These are phyloP conservation scores for Drosophila meridiana DNA, from an alignment of 2,888 invertebrate genomes.

Conservation along the genomic window DNA sequence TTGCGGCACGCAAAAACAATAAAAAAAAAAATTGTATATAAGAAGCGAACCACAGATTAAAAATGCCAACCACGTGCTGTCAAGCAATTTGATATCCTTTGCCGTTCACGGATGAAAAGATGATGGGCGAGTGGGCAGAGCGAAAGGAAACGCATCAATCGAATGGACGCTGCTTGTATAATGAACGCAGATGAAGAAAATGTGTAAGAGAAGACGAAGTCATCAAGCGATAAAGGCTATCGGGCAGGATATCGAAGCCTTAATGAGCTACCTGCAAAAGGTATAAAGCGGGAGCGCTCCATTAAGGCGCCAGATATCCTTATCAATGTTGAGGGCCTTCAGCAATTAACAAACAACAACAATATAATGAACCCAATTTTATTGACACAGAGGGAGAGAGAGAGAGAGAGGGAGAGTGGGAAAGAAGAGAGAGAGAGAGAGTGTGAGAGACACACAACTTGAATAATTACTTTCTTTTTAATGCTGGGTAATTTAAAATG, in stretches of 20 bases:
- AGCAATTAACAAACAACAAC: slow-evolving; percentile 73
- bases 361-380: slow-evolving; percentile 71
- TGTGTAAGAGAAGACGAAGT: slow-evolving; percentile 45
- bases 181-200: slow-evolving; percentile 29
- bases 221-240: slow-evolving; percentile 60
- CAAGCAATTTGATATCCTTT: slow-evolving; percentile 56
- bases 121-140: neutral
- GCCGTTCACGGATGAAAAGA: slow-evolving; percentile 31
- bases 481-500: slow-evolving; percentile 50
- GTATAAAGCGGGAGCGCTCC: slow-evolving; percentile 26
- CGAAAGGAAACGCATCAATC: slow-evolving; percentile 41
- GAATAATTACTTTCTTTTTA: slow-evolving; percentile 79
- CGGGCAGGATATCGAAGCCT: slow-evolving; percentile 51
- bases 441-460: slow-evolving; percentile 48
- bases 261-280: slow-evolving; percentile 50
- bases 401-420: slow-evolving; percentile 2
- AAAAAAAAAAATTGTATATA: neutral
- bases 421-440: neutral
- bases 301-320: slow-evolving; percentile 58
- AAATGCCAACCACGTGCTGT: slow-evolving; percentile 50
- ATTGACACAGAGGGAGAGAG: slow-evolving; percentile 28
- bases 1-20: slow-evolving; percentile 17
- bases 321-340: slow-evolving; percentile 57
- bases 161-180: slow-evolving; percentile 42
- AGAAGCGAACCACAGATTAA: slow-evolving; percentile 17